Evolutionary conservation across 2,797 vertebrate species (phyloP), one percentile per base, ranked within the genome.

Genomic region (Poecile montanus): DNA sequence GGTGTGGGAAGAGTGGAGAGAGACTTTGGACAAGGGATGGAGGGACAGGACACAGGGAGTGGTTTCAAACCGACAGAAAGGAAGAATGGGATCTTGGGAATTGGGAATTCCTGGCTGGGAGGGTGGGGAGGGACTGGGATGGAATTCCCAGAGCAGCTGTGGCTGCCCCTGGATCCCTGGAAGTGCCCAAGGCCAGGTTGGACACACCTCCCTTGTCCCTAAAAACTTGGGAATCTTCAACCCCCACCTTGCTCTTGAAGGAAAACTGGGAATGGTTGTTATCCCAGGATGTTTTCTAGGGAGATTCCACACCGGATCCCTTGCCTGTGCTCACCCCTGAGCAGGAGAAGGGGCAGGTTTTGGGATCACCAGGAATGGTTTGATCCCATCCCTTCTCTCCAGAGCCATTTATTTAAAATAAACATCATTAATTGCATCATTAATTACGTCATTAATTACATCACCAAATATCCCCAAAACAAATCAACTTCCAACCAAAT

Each of bases 381-480:
- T 6, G 21, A 61, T 4, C 30, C 26, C 32, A 8, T 17, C 19
- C 4, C 0, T 53, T 54, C 23, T 14, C 15, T 18, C 18, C 18
- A 27, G 21, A 32, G 5, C 25, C n/a, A 5, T 47, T 36, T 16
- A 9, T 51, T 58, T 36, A 13, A 40, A 40, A 40, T 13, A 40
- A 40, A 5, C 2, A 16, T 45, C 8, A 9, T 16, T 2, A 2
- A 42, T 25, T 12, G 2, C 8, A 29, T 29, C 18, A 5, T 15
- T 42, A 54, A 44, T 17, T 4, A 4, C 2, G 34, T n/a, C 38
- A 4, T 12, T 22, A 42, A 40, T 11, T 9, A 3, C 5, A 7
- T 26, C 65, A 6, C 7, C 1, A 1, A 10, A 38, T 15, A n/a
- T 13, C 19, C 11, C 2, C 0, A 14, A 23, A 12, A 1, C 6